phyloP scores from a whole-genome alignment of 2,113 vertebrate species.

The Amphiprion ocellaris region DNA sequence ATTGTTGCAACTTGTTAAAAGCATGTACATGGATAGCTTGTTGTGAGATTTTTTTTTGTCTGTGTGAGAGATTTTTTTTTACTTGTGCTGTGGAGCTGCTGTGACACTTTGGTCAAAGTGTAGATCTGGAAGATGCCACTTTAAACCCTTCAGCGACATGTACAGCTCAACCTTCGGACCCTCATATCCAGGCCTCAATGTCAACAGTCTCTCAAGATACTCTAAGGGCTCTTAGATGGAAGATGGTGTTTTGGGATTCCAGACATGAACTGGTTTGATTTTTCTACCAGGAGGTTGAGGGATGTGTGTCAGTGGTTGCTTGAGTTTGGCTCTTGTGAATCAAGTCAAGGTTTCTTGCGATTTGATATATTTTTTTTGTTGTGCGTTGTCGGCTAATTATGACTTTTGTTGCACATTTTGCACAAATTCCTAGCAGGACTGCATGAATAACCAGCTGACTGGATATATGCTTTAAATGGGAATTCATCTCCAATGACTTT shows the following conservation, averaged over 20 bases:
- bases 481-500: no score
- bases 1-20: neutral
- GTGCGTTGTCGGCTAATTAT: no score
- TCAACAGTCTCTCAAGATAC: neutral
- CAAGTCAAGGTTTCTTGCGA: neutral
- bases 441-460: no score
- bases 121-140: neutral
- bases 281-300: neutral
- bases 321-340: neutral
- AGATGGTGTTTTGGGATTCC: neutral
- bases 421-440: no score
- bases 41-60: no score
- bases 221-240: neutral
- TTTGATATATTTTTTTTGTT: neutral
- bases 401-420: no score
- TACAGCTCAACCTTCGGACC: neutral
- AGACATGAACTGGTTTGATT: neutral
- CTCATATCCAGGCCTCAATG: neutral
- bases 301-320: neutral
- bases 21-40: no score
- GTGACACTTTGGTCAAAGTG: neutral
- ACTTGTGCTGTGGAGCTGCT: neutral
- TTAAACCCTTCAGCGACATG: neutral
- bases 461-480: no score
- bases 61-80: neutral